Evolutionary conservation across 2,888 invertebrate species (phyloP).

Genomic region (Meteorus cinctellus): DNA sequence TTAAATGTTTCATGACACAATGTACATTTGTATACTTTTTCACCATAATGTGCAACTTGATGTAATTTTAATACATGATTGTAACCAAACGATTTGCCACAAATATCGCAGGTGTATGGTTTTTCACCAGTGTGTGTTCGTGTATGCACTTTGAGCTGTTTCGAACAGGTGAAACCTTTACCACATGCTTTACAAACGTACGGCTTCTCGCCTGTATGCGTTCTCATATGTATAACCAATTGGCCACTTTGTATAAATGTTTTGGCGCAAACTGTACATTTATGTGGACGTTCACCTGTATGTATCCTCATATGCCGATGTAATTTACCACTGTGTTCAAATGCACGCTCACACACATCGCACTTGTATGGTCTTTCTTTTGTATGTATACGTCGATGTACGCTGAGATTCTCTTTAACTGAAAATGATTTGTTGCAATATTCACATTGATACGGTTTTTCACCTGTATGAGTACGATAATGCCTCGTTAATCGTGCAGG

Average conservation of each 20-base stretch:
- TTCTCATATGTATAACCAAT: constrained; percentile 91
- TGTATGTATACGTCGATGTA: constrained; percentile 90
- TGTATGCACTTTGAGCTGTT: constrained; percentile 92
- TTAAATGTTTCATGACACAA: constrained; percentile 93
- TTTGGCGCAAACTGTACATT: constrained; percentile 89
- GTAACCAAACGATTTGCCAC: constrained; percentile 92
- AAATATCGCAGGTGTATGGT: constrained; percentile 93
- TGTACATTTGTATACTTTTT: constrained; percentile 94
- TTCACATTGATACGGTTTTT: constrained; percentile 93
- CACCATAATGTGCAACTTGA: constrained; percentile 92
- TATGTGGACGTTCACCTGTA: constrained; percentile 92
- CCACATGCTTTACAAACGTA: constrained; percentile 87
- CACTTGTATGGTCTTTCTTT: constrained; percentile 94
- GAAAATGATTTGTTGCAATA: constrained; percentile 94
- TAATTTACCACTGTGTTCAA: constrained; percentile 92
- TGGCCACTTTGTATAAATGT: constrained; percentile 95
- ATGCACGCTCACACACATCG: constrained; percentile 89
- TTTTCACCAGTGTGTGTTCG: constrained; percentile 93
- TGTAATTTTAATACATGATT: constrained; percentile 93
- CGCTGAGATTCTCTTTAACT: constrained; percentile 93
- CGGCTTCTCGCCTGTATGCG: constrained; percentile 91
- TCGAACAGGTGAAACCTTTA: constrained; percentile 94
- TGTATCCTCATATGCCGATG: constrained; percentile 94
- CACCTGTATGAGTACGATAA: constrained; percentile 92
- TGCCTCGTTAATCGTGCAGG: constrained; percentile 90